phyloP scores from a whole-genome alignment of 2,888 invertebrate genomes.

The Ochlodes sylvanus region DNA sequence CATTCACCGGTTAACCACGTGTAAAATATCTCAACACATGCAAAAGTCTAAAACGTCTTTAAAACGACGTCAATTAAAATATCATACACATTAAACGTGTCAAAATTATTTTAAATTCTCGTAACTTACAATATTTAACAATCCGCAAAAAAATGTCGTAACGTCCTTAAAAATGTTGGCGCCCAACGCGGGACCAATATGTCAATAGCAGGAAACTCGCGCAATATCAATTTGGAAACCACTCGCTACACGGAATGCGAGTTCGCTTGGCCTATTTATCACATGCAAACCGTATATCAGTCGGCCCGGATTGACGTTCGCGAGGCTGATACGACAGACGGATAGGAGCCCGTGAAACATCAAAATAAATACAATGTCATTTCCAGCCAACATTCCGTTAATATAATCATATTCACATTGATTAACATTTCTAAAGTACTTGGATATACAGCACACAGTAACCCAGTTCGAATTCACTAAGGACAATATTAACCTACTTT shows the following conservation, averaged over 20 bases:
- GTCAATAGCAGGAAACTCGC: slow-evolving; percentile 21
- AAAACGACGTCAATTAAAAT: slow-evolving; percentile 6
- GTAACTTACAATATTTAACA: neutral
- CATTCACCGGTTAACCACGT: slow-evolving; percentile 57
- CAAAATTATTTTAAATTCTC: neutral
- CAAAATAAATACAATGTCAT: neutral
- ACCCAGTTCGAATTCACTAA: slow-evolving; percentile 10
- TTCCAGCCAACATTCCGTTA: neutral
- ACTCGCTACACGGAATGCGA: slow-evolving; percentile 21
- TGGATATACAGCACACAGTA: neutral
- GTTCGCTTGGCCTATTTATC: slow-evolving; percentile 33
- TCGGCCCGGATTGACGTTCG: slow-evolving; percentile 16
- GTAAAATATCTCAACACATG: slow-evolving; percentile 37
- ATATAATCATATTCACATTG: neutral
- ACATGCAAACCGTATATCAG: slow-evolving; percentile 30
- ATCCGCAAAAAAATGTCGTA: neutral
- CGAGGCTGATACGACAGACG: slow-evolving; percentile 16
- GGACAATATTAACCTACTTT: slow-evolving; percentile 24
- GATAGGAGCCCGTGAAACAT: slow-evolving; percentile 9
- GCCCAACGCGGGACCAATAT: slow-evolving; percentile 26
- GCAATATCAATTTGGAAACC: slow-evolving; percentile 31
- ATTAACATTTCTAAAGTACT: slow-evolving; percentile 10
- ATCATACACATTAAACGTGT: neutral
- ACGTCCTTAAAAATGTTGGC: slow-evolving; percentile 23
- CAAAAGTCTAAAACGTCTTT: neutral